Conservation (phyloP, 2,888 invertebrate species). For the Morinoia aosen region DNA sequence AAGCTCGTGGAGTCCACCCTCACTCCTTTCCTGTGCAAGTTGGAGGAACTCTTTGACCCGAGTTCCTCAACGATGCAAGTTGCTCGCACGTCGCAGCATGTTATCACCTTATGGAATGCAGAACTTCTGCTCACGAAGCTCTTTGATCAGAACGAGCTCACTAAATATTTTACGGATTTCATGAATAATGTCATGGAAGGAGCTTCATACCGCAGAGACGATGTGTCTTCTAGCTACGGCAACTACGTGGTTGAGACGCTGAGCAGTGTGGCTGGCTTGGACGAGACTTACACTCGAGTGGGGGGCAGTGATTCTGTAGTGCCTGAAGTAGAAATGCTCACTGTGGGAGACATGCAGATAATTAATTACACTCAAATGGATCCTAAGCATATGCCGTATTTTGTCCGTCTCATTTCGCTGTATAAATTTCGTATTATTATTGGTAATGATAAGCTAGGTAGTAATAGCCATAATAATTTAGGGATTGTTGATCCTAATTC, state of each 20-base stretch:
- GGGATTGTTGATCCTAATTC: slow-evolving; percentile 53
- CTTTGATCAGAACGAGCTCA: slow-evolving; percentile 67
- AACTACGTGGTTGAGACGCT: slow-evolving; percentile 60
- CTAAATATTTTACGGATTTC: slow-evolving; percentile 64
- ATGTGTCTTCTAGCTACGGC: slow-evolving; percentile 27
- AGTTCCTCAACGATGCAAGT: slow-evolving; percentile 63
- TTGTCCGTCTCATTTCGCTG: slow-evolving; percentile 66
- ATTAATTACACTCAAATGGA: slow-evolving; percentile 64
- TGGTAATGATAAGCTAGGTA: slow-evolving; percentile 58
- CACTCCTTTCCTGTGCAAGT: slow-evolving; percentile 65
- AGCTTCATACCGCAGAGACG: slow-evolving; percentile 41
- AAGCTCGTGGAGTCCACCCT: slow-evolving; percentile 66
- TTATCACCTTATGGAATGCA: slow-evolving; percentile 66
- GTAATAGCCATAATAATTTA: slow-evolving; percentile 14
- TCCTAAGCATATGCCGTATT: slow-evolving; percentile 63
- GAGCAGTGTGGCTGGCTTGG: slow-evolving; percentile 58
- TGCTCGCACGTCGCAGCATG: slow-evolving; percentile 62
- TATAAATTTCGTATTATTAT: slow-evolving; percentile 57
- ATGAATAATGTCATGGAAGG: slow-evolving; percentile 65
- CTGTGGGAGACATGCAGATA: slow-evolving; percentile 65
- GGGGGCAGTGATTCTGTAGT: slow-evolving; percentile 61
- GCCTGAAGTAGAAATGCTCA: slow-evolving; percentile 63
- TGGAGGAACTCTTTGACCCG: slow-evolving; percentile 66
- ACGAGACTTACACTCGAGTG: slow-evolving; percentile 65
- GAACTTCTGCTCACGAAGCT: slow-evolving; percentile 66